These are phyloP conservation scores for Glandiceps talaboti DNA, from an alignment of 53 echinoderm and acorn worm genomes.

Conservation along the genomic window DNA sequence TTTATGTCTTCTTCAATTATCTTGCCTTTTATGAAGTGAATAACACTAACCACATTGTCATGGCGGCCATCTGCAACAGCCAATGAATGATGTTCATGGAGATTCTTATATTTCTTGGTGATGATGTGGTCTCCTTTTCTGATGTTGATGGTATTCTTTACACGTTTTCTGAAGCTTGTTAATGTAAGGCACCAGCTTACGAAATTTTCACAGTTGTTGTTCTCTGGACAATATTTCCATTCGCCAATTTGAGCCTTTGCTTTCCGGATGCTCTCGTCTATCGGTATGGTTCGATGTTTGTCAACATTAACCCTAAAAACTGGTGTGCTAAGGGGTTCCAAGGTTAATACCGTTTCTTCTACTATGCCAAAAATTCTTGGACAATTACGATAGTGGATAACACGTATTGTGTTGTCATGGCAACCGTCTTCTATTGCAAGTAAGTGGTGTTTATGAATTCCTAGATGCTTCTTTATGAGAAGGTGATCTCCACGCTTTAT, in stretches of 20 bases:
- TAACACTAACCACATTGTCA: too few species aligned
- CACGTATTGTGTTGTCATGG: not conserved
- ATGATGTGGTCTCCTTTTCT: not conserved
- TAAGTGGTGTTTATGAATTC: not conserved
- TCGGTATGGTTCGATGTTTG: too few species aligned
- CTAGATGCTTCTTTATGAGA: not conserved
- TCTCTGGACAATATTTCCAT: not conserved
- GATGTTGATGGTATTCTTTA: not conserved
- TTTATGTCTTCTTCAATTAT: too few species aligned
- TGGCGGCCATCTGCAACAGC: too few species aligned
- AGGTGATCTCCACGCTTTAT: not conserved
- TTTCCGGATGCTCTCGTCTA: not conserved
- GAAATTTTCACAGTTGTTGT: not conserved
- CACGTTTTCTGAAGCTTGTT: not conserved
- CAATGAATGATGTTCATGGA: not conserved
- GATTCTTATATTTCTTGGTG: not conserved
- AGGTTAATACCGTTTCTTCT: not conserved
- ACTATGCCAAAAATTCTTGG: not conserved
- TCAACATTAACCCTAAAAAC: not conserved
- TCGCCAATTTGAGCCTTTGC: not conserved
- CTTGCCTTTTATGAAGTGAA: too few species aligned
- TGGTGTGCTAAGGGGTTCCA: not conserved
- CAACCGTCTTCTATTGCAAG: not conserved
- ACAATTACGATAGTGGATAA: not conserved
- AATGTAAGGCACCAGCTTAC: not conserved